These are phyloP conservation scores for Dendrolimus kikuchii DNA, from an alignment of 1,140 invertebrate genomes.

Conservation along the genomic window DNA sequence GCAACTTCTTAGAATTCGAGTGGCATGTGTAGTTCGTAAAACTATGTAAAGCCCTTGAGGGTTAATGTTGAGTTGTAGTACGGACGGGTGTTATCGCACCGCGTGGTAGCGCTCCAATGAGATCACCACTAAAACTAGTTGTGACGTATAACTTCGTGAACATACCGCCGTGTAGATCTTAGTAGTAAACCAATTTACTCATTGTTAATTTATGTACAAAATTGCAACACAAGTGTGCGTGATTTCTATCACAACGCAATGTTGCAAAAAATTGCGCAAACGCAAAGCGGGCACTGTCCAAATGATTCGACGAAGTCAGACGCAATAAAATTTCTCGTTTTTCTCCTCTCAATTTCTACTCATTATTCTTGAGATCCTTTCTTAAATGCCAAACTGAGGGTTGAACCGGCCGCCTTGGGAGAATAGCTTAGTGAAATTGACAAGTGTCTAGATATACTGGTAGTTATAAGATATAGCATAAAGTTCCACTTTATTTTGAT, in stretches of 20 bases:
- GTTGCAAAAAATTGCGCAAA: too few species aligned
- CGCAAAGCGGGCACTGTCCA: too few species aligned
- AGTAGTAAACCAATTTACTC: not conserved
- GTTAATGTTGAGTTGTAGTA: conserved; percentile 8
- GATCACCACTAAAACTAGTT: conserved; percentile 61
- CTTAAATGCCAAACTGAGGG: not conserved
- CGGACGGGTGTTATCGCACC: conserved; percentile 20
- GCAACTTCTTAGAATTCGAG: not conserved
- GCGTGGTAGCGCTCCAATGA: conserved; percentile 29
- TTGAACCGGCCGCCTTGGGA: too few species aligned
- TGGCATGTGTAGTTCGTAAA: conserved; percentile 4
- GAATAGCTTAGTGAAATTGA: too few species aligned
- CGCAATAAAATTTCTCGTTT: too few species aligned
- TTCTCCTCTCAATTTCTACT: too few species aligned
- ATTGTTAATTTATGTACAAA: conserved; percentile 1
- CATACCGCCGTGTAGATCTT: not conserved
- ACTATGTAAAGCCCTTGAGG: conserved; percentile 14
- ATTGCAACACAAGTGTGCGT: not conserved
- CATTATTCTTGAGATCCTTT: not conserved
- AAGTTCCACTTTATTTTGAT: too few species aligned
- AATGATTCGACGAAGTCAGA: too few species aligned
- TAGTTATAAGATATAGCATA: too few species aligned
- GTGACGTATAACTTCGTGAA: conserved; percentile 35
- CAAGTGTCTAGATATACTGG: too few species aligned
- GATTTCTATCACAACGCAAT: too few species aligned